Percentiles rank a stretch among this genome's conserved stretches.
phyloP scores from a whole-genome alignment of 2,797 vertebrate species.

The Brachyrhaphis roseni region DNA sequence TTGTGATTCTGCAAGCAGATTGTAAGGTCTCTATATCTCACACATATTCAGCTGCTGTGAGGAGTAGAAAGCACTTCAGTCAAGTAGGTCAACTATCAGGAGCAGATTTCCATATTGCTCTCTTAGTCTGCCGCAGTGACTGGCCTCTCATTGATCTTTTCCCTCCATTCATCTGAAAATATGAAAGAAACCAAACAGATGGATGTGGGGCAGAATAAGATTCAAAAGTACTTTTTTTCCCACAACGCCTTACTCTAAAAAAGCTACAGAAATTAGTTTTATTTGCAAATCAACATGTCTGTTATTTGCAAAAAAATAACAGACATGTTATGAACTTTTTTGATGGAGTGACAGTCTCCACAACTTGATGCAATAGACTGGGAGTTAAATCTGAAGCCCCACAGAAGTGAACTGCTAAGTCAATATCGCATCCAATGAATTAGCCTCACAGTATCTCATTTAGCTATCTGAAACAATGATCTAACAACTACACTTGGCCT shows the following conservation, averaged over 20 bases:
- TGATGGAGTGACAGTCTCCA: neutral
- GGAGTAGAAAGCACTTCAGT: conserved; percentile 28
- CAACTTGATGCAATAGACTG: neutral
- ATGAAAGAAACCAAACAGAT: conserved; percentile 28
- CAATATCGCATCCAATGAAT: neutral
- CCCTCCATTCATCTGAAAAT: conserved; percentile 29
- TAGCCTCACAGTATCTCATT: neutral
- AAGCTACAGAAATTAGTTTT: neutral
- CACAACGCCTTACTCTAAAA: neutral
- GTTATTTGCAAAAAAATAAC: too few species aligned
- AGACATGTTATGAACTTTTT: conserved; percentile 1
- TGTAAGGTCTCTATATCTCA: conserved; percentile 4
- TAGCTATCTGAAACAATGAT: neutral
- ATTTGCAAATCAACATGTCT: neutral
- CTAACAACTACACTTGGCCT: neutral
- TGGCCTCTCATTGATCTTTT: conserved; percentile 31
- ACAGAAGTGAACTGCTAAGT: neutral
- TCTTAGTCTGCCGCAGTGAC: conserved; percentile 18
- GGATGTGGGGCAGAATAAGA: neutral
- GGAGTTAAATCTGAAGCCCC: neutral
- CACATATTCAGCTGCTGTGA: neutral
- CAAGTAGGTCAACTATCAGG: conserved; percentile 4
- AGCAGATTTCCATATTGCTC: conserved; percentile 40
- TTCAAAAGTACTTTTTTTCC: neutral
- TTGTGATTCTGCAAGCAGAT: conserved; percentile 11